Evolutionary conservation across 2,888 invertebrate genomes (phyloP).

Genomic region (Taphrorychus bicolor): DNA sequence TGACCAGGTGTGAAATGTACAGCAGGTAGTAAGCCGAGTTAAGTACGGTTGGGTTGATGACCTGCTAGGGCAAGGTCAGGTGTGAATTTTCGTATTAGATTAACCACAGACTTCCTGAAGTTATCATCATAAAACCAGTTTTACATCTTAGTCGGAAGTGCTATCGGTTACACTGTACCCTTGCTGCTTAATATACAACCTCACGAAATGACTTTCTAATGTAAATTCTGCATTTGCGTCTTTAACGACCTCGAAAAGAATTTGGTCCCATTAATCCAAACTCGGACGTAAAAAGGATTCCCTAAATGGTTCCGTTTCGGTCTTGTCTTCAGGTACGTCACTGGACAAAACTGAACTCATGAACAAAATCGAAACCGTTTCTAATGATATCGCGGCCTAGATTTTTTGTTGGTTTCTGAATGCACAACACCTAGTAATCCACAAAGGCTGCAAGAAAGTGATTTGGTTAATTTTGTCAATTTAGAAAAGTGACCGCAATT

Average conservation of each 20-base stretch:
- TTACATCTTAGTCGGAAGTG: no score
- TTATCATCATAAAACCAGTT: not conserved
- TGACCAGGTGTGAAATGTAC: slow-evolving; percentile 7
- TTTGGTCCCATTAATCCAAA: not conserved
- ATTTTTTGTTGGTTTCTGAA: slow-evolving; percentile 4
- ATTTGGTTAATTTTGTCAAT: not conserved
- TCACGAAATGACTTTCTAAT: slow-evolving; percentile 5
- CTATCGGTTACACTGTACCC: no score
- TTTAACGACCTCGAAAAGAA: not conserved
- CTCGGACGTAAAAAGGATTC: not conserved
- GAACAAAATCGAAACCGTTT: slow-evolving; percentile 12
- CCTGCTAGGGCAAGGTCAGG: not conserved
- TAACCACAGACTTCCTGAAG: not conserved
- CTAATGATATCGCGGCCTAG: slow-evolving; percentile 10
- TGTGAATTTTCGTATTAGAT: not conserved
- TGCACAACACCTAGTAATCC: not conserved
- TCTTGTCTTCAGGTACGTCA: slow-evolving; percentile 7
- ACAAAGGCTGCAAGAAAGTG: not conserved
- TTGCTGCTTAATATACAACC: not conserved
- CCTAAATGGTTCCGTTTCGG: not conserved
- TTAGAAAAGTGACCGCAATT: not conserved
- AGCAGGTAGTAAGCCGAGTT: not conserved
- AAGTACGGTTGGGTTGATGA: slow-evolving; percentile 6
- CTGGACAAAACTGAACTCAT: slow-evolving; percentile 4
- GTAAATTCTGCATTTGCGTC: not conserved